These are phyloP conservation scores for Ageneiosus marmoratus DNA, from an alignment of 2,113 vertebrate genomes.

Conservation along the genomic window DNA sequence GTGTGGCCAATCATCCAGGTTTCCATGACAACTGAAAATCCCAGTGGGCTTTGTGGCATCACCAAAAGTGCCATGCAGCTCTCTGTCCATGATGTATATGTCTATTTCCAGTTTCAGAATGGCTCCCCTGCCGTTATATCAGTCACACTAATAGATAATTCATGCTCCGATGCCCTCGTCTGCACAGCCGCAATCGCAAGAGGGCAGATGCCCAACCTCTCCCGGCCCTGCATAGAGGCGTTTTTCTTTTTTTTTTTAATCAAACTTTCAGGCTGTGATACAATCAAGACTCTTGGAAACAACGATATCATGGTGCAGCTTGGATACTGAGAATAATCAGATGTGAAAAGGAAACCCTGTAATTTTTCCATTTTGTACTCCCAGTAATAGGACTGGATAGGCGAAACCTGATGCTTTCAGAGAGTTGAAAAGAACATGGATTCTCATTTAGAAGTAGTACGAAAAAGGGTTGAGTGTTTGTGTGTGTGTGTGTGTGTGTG, in stretches of 20 bases:
- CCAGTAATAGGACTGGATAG: slow-evolving; percentile 17
- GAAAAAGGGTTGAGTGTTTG: neutral
- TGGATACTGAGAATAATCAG: slow-evolving; percentile 65
- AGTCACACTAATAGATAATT: slow-evolving; percentile 56
- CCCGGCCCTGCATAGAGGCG: slow-evolving; percentile 44
- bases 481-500: too few relatives aligned
- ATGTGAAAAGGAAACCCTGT: slow-evolving; percentile 58
- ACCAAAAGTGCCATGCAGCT: slow-evolving; percentile 41
- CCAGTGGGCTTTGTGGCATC: slow-evolving; percentile 36
- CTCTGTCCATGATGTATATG: slow-evolving; percentile 48
- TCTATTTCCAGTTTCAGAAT: slow-evolving; percentile 53
- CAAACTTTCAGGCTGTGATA: slow-evolving; percentile 60
- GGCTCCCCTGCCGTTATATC: slow-evolving; percentile 53
- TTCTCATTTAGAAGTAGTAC: neutral
- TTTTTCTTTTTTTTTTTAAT: slow-evolving; percentile 58
- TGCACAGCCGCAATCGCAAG: slow-evolving; percentile 50
- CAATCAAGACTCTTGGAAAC: slow-evolving; percentile 62
- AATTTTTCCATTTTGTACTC: slow-evolving; percentile 61
- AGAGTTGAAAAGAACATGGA: neutral
- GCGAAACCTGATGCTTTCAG: neutral
- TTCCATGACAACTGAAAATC: slow-evolving; percentile 22
- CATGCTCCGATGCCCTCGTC: slow-evolving; percentile 48
- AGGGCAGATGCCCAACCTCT: slow-evolving; percentile 46
- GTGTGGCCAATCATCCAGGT: slow-evolving; percentile 20
- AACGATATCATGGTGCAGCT: slow-evolving; percentile 60